Evolutionary conservation across 2,888 invertebrate species (phyloP).

Genomic region (Reticulitermes lucifugus): DNA sequence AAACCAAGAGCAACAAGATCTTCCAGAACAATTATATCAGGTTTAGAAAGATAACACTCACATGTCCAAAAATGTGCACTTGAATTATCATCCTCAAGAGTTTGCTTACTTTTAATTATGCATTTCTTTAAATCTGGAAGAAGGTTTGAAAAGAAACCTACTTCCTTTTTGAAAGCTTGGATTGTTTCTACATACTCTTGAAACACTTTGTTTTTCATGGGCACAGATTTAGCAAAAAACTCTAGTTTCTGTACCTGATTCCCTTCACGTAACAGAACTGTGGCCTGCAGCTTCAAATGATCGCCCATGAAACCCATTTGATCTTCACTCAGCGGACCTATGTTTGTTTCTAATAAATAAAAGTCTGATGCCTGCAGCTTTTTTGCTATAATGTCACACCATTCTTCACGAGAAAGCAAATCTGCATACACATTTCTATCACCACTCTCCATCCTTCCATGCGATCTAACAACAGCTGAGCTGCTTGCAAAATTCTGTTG

Average conservation of each 20-base stretch:
- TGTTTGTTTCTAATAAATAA: background rate
- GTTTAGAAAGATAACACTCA: constrained; percentile 6
- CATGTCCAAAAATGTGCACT: background rate
- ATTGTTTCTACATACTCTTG: background rate
- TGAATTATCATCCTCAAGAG: background rate
- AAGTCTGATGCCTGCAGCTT: background rate
- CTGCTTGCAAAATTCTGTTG: too few relatives aligned
- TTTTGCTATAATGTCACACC: too few relatives aligned
- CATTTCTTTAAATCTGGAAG: background rate
- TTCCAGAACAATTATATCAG: constrained; percentile 15
- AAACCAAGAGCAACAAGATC: background rate
- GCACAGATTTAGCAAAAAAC: background rate
- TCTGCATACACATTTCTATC: too few relatives aligned
- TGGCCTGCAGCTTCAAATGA: background rate
- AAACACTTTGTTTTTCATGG: background rate
- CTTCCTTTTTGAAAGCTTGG: background rate
- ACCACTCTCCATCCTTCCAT: too few relatives aligned
- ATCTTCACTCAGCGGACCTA: constrained; percentile 16
- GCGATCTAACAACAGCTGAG: too few relatives aligned
- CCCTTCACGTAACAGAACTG: background rate
- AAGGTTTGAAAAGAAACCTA: background rate
- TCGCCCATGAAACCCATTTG: constrained; percentile 11
- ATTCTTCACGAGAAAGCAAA: too few relatives aligned
- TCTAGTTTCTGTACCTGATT: background rate
- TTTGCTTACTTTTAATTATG: too few relatives aligned